Percentiles rank a stretch among this genome's conserved stretches.
phyloP scores from a whole-genome alignment of 2,797 vertebrate species.

The Sebastes nivosus region DNA sequence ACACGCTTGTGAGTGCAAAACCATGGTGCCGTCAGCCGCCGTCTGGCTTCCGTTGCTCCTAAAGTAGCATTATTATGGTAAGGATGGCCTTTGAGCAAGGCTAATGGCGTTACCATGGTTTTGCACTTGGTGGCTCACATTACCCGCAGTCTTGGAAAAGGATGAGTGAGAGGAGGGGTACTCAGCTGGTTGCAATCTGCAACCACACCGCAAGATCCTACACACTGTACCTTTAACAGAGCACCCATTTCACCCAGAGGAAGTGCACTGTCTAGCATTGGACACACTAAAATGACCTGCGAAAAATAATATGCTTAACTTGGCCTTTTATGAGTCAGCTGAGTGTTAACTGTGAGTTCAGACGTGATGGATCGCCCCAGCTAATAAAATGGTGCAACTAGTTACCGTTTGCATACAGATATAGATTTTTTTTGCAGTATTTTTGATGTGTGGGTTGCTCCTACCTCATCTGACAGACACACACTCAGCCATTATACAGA shows the following conservation, averaged over 20 bases:
- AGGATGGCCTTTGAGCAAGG: no score
- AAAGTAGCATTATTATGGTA: no score
- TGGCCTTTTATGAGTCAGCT: not conserved
- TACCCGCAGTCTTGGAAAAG: no score
- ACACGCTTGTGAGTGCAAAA: no score
- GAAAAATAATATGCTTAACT: not conserved
- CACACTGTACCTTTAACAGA: not conserved
- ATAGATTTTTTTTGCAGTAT: not conserved
- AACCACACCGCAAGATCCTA: no score
- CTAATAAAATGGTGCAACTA: not conserved
- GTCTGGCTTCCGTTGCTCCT: no score
- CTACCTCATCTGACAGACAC: not conserved
- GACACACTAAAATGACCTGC: not conserved
- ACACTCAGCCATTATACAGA: slow-evolving; percentile 25
- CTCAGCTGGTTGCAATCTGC: no score
- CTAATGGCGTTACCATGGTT: no score
- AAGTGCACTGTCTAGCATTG: not conserved
- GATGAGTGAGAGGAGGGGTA: no score
- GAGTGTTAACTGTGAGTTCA: not conserved
- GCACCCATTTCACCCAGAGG: not conserved
- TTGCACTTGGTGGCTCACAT: no score
- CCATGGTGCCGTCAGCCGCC: fast-evolving
- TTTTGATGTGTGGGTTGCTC: not conserved
- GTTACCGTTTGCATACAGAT: not conserved
- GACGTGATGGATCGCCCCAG: not conserved